Evolutionary conservation across 2,113 vertebrate genomes (phyloP), one percentile per base, ranked within the genome.

Genomic region (Ardeotis arabs): DNA sequence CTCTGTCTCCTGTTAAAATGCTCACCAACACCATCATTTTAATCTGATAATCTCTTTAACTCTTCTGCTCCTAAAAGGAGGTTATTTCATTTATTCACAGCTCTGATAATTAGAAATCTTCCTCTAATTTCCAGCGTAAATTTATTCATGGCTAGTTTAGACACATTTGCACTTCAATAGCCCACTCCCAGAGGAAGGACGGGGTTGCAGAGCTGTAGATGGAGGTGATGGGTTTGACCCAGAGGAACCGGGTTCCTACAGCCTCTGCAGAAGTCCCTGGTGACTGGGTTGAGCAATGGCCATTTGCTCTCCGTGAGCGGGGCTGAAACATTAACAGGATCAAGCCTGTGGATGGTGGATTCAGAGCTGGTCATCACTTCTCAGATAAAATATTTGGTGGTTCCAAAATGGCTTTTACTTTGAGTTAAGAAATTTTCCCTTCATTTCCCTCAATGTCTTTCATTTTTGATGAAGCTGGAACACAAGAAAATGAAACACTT

Each of bases 71-170:
- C 86, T 78, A 14, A 27, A 22, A 77, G 55, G 9, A 68, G 31
- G 8, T 5, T 52, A 33, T 72, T 77, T 89, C 77, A 81, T 33
- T 62, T n/a, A 66, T 58, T 56, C 81, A 68, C 52, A 45, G 58
- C 74, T 83, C 93, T 41, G 41, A 91, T 94, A 94, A 96, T 96
- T 90, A 95, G 81, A 95, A 96, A 83, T 11, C 84, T 64, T 27
- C 68, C 92, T 79, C 77, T 95, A 92, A 90, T 92, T 95, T 96
- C 60, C 68, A 95, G n/a, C 2, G 25, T 63, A 78, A 95, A 95
- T 95, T 95, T 90, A 96, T 96, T 96, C 96, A 94, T 96, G 93
- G 73, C 25, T 89, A 13, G 53, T 94, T 92, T 85, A 69, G 84
- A 69, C 3, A 37, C 45, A 95, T 95, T 96, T 97, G 73, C 93